Percentiles rank a stretch among this genome's conserved stretches.
Conservation (phyloP, 2,797 vertebrate genomes). For the Antrozous pallidus region DNA sequence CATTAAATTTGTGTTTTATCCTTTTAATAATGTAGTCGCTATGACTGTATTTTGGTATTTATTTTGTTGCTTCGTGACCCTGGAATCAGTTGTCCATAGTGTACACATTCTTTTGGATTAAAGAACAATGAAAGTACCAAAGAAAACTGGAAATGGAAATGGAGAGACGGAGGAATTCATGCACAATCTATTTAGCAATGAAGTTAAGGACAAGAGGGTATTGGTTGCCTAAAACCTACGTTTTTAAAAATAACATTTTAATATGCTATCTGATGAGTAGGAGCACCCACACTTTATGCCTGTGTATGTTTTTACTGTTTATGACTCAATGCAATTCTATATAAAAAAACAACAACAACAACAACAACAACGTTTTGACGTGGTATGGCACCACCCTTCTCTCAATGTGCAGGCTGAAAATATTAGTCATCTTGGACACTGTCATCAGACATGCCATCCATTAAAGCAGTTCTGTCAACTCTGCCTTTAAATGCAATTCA, state of each 20-base stretch:
- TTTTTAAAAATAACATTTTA: neutral
- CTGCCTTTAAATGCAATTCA: neutral
- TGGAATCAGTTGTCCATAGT: neutral
- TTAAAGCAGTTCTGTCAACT: neutral
- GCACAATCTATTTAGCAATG: neutral
- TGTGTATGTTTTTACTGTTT: neutral
- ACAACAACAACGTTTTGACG: neutral
- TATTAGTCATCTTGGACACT: neutral
- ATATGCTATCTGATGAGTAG: neutral
- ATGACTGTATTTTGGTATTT: neutral
- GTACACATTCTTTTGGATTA: neutral
- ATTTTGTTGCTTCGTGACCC: neutral
- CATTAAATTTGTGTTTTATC: neutral
- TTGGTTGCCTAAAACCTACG: neutral
- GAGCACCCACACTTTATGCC: neutral
- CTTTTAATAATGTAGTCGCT: neutral
- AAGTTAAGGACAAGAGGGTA: neutral
- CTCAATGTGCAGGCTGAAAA: neutral
- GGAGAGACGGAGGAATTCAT: neutral
- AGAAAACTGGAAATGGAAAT: constrained; percentile 7
- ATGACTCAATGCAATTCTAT: neutral
- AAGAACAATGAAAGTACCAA: neutral
- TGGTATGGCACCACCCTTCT: neutral
- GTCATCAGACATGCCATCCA: neutral
- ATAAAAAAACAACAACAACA: neutral